phyloP scores from a whole-genome alignment of 2,888 invertebrate species.

The Papilio demoleus region DNA sequence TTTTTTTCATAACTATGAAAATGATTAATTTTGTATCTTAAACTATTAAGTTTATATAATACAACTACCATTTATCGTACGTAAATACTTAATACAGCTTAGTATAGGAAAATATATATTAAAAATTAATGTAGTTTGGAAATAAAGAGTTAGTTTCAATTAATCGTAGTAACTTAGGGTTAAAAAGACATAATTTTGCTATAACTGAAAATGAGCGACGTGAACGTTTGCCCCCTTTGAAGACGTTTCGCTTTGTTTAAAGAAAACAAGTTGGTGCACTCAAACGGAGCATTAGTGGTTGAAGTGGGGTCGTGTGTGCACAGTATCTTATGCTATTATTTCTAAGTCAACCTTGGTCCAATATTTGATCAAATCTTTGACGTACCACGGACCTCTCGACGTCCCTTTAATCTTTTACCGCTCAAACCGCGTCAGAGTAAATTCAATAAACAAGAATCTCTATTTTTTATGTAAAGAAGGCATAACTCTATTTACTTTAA shows the following conservation, averaged over 20 bases:
- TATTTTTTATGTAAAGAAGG: constrained; percentile 32
- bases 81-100: too few species aligned
- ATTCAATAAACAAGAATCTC: constrained; percentile 36
- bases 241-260: constrained; percentile 70
- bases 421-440: constrained; percentile 50
- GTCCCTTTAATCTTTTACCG: constrained; percentile 76
- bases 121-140: too few species aligned
- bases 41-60: too few species aligned
- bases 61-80: too few species aligned
- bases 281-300: constrained; percentile 71
- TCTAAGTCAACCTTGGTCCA: constrained; percentile 75
- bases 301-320: constrained; percentile 74
- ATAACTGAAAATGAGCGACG: constrained; percentile 36
- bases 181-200: not conserved
- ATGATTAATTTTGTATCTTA: too few species aligned
- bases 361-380: constrained; percentile 79
- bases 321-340: constrained; percentile 81
- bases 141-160: not conserved
- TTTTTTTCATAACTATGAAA: too few species aligned
- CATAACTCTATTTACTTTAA: too few species aligned
- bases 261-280: constrained; percentile 77
- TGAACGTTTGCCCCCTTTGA: constrained; percentile 49
- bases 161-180: not conserved
- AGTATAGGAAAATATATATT: not conserved
- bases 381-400: constrained; percentile 58